Base-by-base conservation (phyloP, 2,113 vertebrate species). In the Ailuropoda melanoleuca region DNA sequence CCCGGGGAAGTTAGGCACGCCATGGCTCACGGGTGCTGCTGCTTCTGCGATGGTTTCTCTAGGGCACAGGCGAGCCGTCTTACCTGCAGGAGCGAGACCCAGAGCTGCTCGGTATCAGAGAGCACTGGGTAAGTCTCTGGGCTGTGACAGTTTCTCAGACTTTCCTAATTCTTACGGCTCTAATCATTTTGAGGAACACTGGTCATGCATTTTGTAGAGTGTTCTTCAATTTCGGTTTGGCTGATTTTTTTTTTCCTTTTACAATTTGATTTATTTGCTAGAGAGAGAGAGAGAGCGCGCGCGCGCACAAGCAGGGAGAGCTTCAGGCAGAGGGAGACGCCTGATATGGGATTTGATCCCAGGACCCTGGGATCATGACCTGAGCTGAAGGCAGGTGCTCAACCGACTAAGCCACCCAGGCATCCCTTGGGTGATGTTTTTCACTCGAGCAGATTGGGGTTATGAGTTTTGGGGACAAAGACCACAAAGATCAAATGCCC, bases 41-140 rank as follows among this genome's bases (percentile, higher is more conserved):
- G 46, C 34, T 23, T 6, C 55, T n/a, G 5, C 1, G 7, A 12
- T 8, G 29, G 2, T 15, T 37, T 46, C 39, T 55, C 39, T 2
- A 6, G 0, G 0, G 48, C 39, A 1, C 3, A 13, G 31, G 7
- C 2, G 0, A 4, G 46, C 48, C 1, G 0, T 55, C 64, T 66
- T 18, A 0, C n/a, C 48, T 11, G 62, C 34, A n/a, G 24, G 34
- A 29, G 4, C 4, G n/a, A 66, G 19, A 6, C 50, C 34, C 60
- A 4, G 2, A 11, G 15, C 26, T 19, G 18, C 34, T 6, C 14
- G 18, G 31, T 48, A 0, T 29, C 60, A 24, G 23, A 31, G 70
- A 50, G 46, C 37, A 4, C 0, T 48, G 26, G 58, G 48, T 14
- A 55, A 86, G 23, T 17, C 39, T 58, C 23, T 50, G 56, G 74